phyloP scores from a whole-genome alignment of 2,888 invertebrate genomes.

The Leucophenga maculata region DNA sequence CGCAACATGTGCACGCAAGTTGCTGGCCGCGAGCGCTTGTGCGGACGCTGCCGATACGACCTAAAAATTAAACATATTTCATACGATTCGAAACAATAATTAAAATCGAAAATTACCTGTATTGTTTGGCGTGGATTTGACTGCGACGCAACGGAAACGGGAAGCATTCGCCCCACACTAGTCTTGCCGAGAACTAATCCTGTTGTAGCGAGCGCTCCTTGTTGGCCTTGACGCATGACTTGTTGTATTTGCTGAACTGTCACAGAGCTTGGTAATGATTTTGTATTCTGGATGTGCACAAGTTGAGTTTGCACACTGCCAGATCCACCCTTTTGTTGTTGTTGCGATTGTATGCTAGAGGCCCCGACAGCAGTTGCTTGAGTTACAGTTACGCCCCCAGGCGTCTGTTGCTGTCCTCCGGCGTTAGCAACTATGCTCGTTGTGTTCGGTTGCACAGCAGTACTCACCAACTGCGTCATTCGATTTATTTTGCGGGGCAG shows the following conservation, averaged over 20 bases:
- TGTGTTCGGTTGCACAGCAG: slow-evolving; percentile 57
- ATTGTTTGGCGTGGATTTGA: slow-evolving; percentile 75
- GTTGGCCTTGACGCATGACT: slow-evolving; percentile 78
- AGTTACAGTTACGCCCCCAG: slow-evolving; percentile 46
- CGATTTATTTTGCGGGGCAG: slow-evolving; percentile 78
- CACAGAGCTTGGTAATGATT: slow-evolving; percentile 75
- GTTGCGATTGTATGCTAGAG: slow-evolving; percentile 35
- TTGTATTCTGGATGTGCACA: slow-evolving; percentile 79
- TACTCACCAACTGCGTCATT: slow-evolving; percentile 74
- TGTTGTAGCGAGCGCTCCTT: slow-evolving; percentile 66
- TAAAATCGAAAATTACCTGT: slow-evolving; percentile 64
- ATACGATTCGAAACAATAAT: not conserved
- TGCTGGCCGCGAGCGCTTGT: slow-evolving; percentile 73
- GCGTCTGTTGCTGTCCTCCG: slow-evolving; percentile 48
- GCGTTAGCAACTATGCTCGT: slow-evolving; percentile 52
- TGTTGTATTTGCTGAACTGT: slow-evolving; percentile 84
- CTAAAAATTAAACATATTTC: slow-evolving; percentile 56
- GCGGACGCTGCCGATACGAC: slow-evolving; percentile 76
- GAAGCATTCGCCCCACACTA: slow-evolving; percentile 78
- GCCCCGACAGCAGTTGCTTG: slow-evolving; percentile 58
- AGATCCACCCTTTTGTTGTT: slow-evolving; percentile 58
- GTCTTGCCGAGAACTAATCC: slow-evolving; percentile 77
- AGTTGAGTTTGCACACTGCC: slow-evolving; percentile 78
- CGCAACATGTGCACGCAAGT: slow-evolving; percentile 73
- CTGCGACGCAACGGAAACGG: slow-evolving; percentile 77